Evolutionary conservation across 1,140 invertebrate genomes (phyloP).

Genomic region (Pseudomyrmex cubaensis): DNA sequence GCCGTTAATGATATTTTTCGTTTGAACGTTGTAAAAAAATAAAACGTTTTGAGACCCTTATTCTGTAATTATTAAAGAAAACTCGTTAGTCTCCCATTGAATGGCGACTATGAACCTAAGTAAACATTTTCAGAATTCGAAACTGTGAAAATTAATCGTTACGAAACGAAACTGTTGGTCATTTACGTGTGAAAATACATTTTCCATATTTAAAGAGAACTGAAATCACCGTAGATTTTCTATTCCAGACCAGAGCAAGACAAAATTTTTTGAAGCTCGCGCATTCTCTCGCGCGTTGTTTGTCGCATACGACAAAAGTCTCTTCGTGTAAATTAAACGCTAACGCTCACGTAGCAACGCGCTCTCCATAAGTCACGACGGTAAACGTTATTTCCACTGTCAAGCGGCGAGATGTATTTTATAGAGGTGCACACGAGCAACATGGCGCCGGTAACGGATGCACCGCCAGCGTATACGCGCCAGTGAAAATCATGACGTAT

Average conservation of each 20-base stretch:
- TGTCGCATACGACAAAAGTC: not conserved
- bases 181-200: not conserved
- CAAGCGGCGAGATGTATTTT: constrained; percentile 50
- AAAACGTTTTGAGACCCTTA: too few species aligned
- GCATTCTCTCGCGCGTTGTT: not conserved
- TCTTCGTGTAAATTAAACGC: constrained; percentile 31
- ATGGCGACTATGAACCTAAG: too few species aligned
- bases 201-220: not conserved
- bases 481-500: constrained; percentile 69
- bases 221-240: not conserved
- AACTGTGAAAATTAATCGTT: too few species aligned
- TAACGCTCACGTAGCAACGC: constrained; percentile 14
- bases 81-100: too few species aligned
- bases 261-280: not conserved
- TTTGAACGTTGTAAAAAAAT: not conserved
- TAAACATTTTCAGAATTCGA: too few species aligned
- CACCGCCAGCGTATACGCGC: constrained; percentile 26
- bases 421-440: constrained; percentile 13
- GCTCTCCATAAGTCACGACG: constrained; percentile 46
- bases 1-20: not conserved
- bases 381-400: constrained; percentile 43
- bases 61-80: too few species aligned
- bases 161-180: too few species aligned
- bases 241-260: not conserved
- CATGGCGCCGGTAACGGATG: constrained; percentile 60